Percentiles rank a stretch among this genome's conserved stretches.
Evolutionary conservation across 2,797 vertebrate species (phyloP).

Genomic region (Vipera ursinii): DNA sequence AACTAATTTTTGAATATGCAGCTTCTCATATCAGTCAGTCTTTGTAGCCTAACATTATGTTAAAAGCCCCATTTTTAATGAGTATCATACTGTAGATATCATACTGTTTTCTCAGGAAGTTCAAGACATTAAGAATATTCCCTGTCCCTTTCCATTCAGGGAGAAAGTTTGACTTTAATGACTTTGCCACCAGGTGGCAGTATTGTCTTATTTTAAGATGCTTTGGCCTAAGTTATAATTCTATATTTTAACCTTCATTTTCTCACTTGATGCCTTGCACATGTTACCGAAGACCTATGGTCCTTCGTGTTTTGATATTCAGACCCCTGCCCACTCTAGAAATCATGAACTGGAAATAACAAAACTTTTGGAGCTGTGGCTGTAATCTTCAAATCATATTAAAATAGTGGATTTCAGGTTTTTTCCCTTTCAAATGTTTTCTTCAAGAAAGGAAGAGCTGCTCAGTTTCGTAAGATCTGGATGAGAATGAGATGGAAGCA

Average conservation of each 20-base stretch:
- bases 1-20: background rate
- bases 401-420: background rate
- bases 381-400: background rate
- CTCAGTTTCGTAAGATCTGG: background rate
- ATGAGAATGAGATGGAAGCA: background rate
- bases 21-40: too few relatives aligned
- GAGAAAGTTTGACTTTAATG: background rate
- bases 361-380: background rate
- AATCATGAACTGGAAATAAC: background rate
- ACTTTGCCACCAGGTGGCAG: slow-evolving; percentile 23
- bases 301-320: background rate
- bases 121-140: background rate
- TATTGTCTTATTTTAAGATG: background rate
- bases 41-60: background rate
- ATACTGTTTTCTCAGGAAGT: background rate
- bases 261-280: background rate
- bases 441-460: background rate
- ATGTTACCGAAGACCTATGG: background rate
- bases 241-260: background rate
- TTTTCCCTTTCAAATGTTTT: background rate
- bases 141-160: background rate
- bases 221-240: background rate
- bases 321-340: background rate
- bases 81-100: background rate
- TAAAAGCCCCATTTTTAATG: background rate